phyloP scores from a whole-genome alignment of 2,888 invertebrate species.

The Rhagium mordax region DNA sequence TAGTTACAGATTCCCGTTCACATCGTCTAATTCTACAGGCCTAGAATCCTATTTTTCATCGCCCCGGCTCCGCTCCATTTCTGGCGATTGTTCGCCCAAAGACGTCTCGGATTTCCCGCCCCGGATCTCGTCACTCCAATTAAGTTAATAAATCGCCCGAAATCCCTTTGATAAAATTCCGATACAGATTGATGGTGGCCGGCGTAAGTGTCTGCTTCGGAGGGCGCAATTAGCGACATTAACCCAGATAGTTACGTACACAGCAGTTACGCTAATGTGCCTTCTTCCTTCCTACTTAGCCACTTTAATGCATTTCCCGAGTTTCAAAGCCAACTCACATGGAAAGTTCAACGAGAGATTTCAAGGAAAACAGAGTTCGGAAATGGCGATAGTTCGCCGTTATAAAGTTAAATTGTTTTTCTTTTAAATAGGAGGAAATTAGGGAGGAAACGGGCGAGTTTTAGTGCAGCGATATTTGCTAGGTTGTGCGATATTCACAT shows the following conservation, averaged over 20 bases:
- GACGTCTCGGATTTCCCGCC: slow-evolving; percentile 5
- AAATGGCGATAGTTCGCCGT: neutral
- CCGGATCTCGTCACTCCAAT: slow-evolving; percentile 30
- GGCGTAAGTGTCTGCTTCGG: slow-evolving; percentile 27
- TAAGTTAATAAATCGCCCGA: slow-evolving; percentile 30
- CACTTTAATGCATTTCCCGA: slow-evolving; percentile 37
- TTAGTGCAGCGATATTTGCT: too few relatives aligned
- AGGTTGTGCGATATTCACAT: too few relatives aligned
- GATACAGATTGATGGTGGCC: slow-evolving; percentile 26
- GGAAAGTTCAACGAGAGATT: slow-evolving; percentile 8
- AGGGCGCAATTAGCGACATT: slow-evolving; percentile 38
- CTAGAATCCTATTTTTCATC: too few relatives aligned
- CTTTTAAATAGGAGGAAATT: neutral
- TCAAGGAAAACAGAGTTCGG: neutral
- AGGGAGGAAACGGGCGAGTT: too few relatives aligned
- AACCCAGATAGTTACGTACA: slow-evolving; percentile 20
- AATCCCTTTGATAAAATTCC: slow-evolving; percentile 31
- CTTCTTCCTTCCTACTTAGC: slow-evolving; percentile 34
- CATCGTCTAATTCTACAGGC: too few relatives aligned
- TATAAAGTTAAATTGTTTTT: neutral
- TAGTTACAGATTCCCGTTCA: too few relatives aligned
- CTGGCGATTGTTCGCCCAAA: slow-evolving; percentile 6
- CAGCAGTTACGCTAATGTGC: slow-evolving; percentile 29
- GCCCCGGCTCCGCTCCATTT: neutral
- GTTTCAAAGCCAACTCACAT: slow-evolving; percentile 9